phyloP scores from a whole-genome alignment of 2,888 invertebrate species.

The Pollenia labialis region DNA sequence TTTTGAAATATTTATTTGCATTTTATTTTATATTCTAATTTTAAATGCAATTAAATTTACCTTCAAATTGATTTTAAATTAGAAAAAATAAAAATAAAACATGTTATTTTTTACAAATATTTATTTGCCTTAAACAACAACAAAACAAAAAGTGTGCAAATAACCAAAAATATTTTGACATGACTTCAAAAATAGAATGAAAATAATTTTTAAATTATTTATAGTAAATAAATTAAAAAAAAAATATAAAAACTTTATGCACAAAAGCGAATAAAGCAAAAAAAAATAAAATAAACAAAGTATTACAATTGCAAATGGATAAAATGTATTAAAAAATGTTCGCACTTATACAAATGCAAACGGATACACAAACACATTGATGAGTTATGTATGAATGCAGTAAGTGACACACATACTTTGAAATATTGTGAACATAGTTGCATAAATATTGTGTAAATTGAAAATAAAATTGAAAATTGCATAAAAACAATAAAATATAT shows the following conservation, averaged over 20 bases:
- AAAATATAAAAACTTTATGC: constrained; percentile 5
- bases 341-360: constrained; percentile 5
- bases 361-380: background rate
- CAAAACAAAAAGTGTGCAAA: background rate
- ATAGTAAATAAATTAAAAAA: constrained; percentile 8
- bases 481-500: constrained; percentile 37
- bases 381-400: constrained; percentile 1
- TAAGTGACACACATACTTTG: background rate
- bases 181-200: constrained; percentile 30
- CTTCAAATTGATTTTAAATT: background rate
- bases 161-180: constrained; percentile 25
- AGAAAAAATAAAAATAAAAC: background rate
- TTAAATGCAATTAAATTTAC: constrained; percentile 17
- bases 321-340: background rate
- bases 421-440: constrained; percentile 1
- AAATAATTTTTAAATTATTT: constrained; percentile 23
- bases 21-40: constrained; percentile 6
- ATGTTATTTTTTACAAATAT: too few relatives aligned
- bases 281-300: background rate
- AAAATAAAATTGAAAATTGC: constrained; percentile 45
- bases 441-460: constrained; percentile 39
- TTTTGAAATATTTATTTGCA: background rate
- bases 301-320: constrained; percentile 24
- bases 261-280: background rate
- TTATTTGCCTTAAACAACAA: background rate